Percentiles rank a stretch among this genome's conserved stretches.
These are phyloP conservation scores for Diadophis punctatus DNA, from an alignment of 2,113 vertebrate species.

Conservation along the genomic window DNA sequence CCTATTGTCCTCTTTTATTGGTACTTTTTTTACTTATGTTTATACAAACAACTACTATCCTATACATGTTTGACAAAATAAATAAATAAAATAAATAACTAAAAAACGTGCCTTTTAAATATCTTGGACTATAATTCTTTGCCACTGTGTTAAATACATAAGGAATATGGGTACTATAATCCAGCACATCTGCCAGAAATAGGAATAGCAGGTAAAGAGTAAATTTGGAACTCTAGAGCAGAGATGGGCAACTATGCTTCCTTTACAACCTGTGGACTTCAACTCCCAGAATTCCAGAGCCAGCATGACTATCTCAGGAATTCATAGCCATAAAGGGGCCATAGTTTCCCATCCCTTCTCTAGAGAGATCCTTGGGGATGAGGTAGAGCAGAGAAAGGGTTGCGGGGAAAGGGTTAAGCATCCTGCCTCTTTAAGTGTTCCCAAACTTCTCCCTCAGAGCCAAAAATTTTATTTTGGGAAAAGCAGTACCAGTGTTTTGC, in stretches of 20 bases:
- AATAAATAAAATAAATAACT: too few species aligned
- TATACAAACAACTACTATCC: too few species aligned
- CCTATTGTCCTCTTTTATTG: too few species aligned
- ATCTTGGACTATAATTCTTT: neutral
- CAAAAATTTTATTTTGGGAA: neutral
- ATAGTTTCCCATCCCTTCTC: neutral
- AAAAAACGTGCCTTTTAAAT: neutral
- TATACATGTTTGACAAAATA: too few species aligned
- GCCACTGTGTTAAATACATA: neutral
- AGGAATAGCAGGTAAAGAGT: neutral
- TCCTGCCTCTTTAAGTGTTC: neutral
- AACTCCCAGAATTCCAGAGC: neutral
- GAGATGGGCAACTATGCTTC: neutral
- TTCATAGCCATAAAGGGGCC: neutral
- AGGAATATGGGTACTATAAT: neutral
- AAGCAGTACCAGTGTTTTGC: neutral
- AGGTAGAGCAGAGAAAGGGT: neutral
- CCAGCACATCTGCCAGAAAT: neutral
- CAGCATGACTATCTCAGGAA: neutral
- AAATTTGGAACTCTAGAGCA: neutral
- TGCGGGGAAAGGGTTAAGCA: neutral
- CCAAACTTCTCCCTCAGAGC: neutral
- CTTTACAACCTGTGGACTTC: neutral
- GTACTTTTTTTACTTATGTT: too few species aligned
- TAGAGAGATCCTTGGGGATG: neutral